Evolutionary conservation across 92 coral and sea anemone species (phyloP), one percentile per base, ranked within the genome.

Genomic region (Porites divaricata): DNA sequence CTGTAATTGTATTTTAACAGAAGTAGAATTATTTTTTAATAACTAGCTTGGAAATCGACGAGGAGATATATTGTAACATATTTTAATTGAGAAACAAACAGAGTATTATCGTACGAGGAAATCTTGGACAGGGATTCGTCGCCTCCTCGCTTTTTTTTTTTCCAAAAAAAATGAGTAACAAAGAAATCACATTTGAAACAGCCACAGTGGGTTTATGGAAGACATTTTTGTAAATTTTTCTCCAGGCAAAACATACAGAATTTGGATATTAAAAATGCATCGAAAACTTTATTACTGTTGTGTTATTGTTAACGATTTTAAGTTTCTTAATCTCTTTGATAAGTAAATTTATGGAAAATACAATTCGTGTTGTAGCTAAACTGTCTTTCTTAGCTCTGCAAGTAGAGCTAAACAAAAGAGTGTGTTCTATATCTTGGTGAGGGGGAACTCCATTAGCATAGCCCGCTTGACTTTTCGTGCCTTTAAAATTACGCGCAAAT

Each of bases 11-110:
- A 92, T 92, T 94, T 89, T 94, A 94, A 85, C 88, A 92, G 95
- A 92, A 91, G 88, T 92, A 93, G 88, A 90, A 89, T 94, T 94
- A 94, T 94, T 94, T 94, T 94, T 94, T 89, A 89, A 92, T 90
- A 71, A 88, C 67, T 77, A 88, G 86, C 57, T 63, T 21, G 75
- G 77, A 81, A 76, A 76, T 19, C 22, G 53, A 69, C 83, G 68
- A 76, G 16, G 75, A 35, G 76, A 26, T 53, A 84, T 75, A 82
- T 50, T 72, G 86, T 82, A 82, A 41, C 25, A 82, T 72, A 85
- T 85, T 69, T 79, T 67, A 80, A 56, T 62, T 62, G 58, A 9
- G 41, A 70, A 85, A 67, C 24, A 52, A 78, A 67, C 24, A 52
- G 70, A 63, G 25, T 45, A 71, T 59, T 26, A 20, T 28, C 70